Evolutionary conservation across 2,113 vertebrate species (phyloP), one percentile per base, ranked within the genome.

Genomic region (Siniperca chuatsi): DNA sequence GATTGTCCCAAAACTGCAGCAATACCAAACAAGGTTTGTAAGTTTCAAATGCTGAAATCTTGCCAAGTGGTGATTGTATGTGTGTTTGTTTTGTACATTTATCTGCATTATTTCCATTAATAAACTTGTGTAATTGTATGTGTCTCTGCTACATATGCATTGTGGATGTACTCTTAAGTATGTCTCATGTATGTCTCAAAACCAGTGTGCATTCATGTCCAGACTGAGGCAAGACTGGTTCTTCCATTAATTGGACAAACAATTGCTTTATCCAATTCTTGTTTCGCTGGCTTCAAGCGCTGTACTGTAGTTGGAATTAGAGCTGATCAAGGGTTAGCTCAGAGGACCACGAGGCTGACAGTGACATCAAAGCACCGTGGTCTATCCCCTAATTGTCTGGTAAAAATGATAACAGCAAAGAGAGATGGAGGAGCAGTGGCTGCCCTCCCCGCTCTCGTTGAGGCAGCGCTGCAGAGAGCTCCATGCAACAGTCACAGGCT

Each of bases 301-400:
- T 44, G 73, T 46, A 71, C 82, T 83, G 73, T 82, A 58, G 89
- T 75, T 64, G 66, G 88, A 90, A 92, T 92, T 90, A 87, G 84
- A 90, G 89, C 89, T 81, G 89, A 93, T 92, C 88, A 88, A 89
- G 85, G 60, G 11, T 54, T 40, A 6, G 85, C 91, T 85, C 91
- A 75, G 82, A 92, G 72, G 86, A 88, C 79, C 78, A 82, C 29
- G 13, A 88, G 86, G 88, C 90, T 86, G 89, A 92, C 85, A 85
- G 84, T 87, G 86, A 90, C 89, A 92, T 93, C 90, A 93, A 93
- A 94, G 92, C 90, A 18, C 81, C 67, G 20, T 65, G 87, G 87
- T 87, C 85, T 80, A 83, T 86, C 87, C 90, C 81, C 82, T 93
- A 91, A 93, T 94, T 92, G 90, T 93, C 92, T 93, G 90, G 82